Percentiles rank a stretch among this genome's conserved stretches.
phyloP scores from a whole-genome alignment of 2,797 vertebrate genomes.

The Cetoscarus ocellatus region DNA sequence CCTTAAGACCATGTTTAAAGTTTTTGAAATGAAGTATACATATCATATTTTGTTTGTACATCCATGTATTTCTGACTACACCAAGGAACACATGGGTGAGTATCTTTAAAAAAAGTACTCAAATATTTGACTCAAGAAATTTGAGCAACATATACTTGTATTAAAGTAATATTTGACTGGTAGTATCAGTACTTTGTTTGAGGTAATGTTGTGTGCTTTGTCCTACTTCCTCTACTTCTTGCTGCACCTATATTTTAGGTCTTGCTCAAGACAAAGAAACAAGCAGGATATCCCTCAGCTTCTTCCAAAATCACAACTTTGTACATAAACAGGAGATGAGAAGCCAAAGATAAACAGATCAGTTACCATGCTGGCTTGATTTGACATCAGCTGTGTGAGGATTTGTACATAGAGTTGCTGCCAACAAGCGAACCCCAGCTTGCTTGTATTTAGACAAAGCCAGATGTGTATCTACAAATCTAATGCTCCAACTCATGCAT shows the following conservation, averaged over 20 bases:
- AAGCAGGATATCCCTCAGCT: conserved; percentile 27
- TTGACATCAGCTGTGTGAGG: conserved; percentile 42
- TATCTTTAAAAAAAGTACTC: too few species aligned
- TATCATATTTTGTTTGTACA: too few species aligned
- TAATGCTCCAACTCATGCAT: conserved; percentile 12
- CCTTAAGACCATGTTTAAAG: too few species aligned
- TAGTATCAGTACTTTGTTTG: too few species aligned
- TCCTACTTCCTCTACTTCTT: not conserved
- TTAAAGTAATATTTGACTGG: too few species aligned
- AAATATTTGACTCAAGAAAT: too few species aligned
- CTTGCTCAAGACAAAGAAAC: conserved; percentile 22
- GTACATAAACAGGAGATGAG: conserved; percentile 48
- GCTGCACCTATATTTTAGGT: not conserved
- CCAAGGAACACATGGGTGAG: too few species aligned
- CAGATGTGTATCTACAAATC: conserved; percentile 41
- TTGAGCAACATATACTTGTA: too few species aligned
- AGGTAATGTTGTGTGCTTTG: too few species aligned
- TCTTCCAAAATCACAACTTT: conserved; percentile 34
- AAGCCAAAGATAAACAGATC: conserved; percentile 49
- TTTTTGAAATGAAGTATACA: too few species aligned
- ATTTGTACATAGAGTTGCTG: conserved; percentile 16
- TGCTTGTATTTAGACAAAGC: conserved; percentile 23
- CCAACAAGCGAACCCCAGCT: conserved; percentile 14
- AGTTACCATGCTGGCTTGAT: conserved; percentile 40
- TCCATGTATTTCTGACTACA: too few species aligned